phyloP scores from a whole-genome alignment of 2,797 vertebrate species.

The Microctenopoma stevenorrisi region DNA sequence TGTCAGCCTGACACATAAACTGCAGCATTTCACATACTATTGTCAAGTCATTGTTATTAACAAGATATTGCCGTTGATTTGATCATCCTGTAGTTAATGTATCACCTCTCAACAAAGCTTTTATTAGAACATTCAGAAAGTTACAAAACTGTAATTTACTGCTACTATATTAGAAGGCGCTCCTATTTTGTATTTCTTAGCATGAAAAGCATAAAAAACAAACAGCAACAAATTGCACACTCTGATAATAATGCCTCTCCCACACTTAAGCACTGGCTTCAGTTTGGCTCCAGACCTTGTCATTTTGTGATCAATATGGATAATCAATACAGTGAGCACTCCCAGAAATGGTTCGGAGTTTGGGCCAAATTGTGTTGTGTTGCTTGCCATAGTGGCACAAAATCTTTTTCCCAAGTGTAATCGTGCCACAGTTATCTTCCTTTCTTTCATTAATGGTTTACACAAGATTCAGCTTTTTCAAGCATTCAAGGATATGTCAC shows the following conservation, averaged over 20 bases:
- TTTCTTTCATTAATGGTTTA: slow-evolving; percentile 6
- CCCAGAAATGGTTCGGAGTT: slow-evolving; percentile 40
- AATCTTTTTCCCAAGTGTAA: background rate
- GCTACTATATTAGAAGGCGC: too few relatives aligned
- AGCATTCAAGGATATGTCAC: slow-evolving; percentile 7
- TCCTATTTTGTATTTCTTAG: background rate
- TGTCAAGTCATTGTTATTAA: too few relatives aligned
- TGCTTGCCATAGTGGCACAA: slow-evolving; percentile 30
- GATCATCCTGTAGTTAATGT: too few relatives aligned
- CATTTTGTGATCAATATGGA: slow-evolving; percentile 42
- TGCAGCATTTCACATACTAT: too few relatives aligned
- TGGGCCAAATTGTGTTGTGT: slow-evolving; percentile 24
- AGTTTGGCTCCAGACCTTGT: slow-evolving; percentile 27
- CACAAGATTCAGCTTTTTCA: slow-evolving; percentile 14
- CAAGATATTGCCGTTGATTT: too few relatives aligned
- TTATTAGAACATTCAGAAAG: too few relatives aligned
- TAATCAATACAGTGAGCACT: slow-evolving; percentile 43
- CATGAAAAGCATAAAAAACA: background rate
- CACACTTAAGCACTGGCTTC: slow-evolving; percentile 1
- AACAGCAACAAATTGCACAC: slow-evolving; percentile 12
- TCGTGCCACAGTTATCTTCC: background rate
- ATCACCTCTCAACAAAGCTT: too few relatives aligned
- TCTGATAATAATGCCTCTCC: slow-evolving; percentile 22
- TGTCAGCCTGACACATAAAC: too few relatives aligned
- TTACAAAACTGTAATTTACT: too few relatives aligned